Evolutionary conservation across 2,797 vertebrate genomes (phyloP), one percentile per base, ranked within the genome.

Genomic region (Semotilus atromaculatus): DNA sequence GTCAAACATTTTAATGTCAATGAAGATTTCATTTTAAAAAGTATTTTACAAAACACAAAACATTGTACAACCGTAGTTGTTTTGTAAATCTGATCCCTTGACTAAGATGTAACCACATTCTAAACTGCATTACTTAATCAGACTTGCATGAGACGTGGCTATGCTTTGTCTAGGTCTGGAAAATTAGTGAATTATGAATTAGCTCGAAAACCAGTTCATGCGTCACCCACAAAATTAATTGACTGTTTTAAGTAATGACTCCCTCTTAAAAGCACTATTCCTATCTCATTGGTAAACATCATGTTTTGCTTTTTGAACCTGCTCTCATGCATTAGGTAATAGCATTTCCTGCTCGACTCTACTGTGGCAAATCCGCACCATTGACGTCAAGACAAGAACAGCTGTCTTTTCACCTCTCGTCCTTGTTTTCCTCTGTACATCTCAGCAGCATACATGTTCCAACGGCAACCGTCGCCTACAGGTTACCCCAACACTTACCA

Each of bases 401-500:
- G 87, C 82, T 60, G 82, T 70, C 74, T 66, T 68, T 55, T 29
- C 51, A 82, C 45, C 60, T 72, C 55, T 53, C 5, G 0, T 80
- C 7, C 75, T 84, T 89, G 40, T 40, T 84, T 83, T 82, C 7
- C 38, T 72, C 48, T 85, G 6, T 60, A 34, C 58, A 7, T 34
- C 40, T 80, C 86, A 75, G 62, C 92, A 93, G 97, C 98, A 18
- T 99, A 98, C 95, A 96, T 99, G 94, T 99, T 99, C 92, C 96
- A 97, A 81, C 95, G 98, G 90, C 98, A 99, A 91, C 97, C 97
- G 0, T 99, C 98, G 0, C 98, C 98, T 7, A 97, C 96, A 0
- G 97, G 97, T 82, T 99, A 98, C 93, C 97, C 97, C 66, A 99
- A 97, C 92, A 98, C 97, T 75, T 99, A 99, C 91, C 98, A 99